Conservation (phyloP, 2,113 vertebrate genomes). For the Osmerus eperlanus region DNA sequence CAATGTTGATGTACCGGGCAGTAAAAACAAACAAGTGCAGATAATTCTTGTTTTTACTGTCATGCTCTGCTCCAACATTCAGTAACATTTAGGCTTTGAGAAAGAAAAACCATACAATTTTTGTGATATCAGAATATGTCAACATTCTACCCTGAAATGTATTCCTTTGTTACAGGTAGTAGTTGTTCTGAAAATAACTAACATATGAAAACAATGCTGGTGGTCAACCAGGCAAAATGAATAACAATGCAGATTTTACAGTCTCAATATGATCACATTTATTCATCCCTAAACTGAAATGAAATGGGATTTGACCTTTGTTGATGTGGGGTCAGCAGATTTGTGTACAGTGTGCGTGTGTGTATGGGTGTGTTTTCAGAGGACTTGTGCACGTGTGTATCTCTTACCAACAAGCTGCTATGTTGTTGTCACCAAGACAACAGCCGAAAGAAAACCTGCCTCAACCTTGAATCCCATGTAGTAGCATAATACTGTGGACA, state of each 20-base stretch:
- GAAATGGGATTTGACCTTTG: neutral
- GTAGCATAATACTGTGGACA: too few relatives aligned
- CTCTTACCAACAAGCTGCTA: neutral
- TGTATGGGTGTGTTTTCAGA: neutral
- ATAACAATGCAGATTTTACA: neutral
- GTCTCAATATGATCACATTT: neutral
- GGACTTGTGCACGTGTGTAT: neutral
- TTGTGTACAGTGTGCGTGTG: neutral
- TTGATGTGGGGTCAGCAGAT: neutral
- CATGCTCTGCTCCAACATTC: neutral
- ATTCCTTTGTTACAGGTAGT: too few relatives aligned
- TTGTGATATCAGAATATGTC: too few relatives aligned
- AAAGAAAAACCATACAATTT: neutral
- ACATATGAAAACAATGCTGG: too few relatives aligned
- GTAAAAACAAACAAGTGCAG: slow-evolving; percentile 4
- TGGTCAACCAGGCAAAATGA: neutral
- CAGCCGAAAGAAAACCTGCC: neutral
- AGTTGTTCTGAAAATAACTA: too few relatives aligned
- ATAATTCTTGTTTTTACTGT: slow-evolving; percentile 5
- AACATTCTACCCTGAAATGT: too few relatives aligned
- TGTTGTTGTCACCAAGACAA: neutral
- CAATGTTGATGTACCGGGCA: slow-evolving; percentile 17
- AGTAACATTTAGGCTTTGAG: slow-evolving; percentile 1
- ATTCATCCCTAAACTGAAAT: neutral
- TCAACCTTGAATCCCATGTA: too few relatives aligned